Conservation (phyloP, 2,888 invertebrate genomes). For the Drosophila longiperda region DNA sequence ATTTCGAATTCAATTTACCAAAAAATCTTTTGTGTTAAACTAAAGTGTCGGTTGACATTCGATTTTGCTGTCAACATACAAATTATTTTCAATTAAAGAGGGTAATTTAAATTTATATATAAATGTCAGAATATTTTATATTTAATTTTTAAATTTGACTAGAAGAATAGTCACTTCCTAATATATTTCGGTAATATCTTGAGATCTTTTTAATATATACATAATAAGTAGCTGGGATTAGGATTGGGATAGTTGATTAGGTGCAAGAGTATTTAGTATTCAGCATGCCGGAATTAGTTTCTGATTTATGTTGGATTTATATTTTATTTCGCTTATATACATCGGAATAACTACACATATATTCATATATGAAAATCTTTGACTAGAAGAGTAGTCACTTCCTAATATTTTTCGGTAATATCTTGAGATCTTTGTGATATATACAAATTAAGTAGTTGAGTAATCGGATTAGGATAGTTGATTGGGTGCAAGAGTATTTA, state of each 20-base stretch:
- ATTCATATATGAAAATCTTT: neutral
- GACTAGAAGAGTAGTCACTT: neutral
- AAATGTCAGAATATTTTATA: neutral
- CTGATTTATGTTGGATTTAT: neutral
- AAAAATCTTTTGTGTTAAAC: slow-evolving; percentile 18
- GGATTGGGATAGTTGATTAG: neutral
- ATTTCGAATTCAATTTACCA: slow-evolving; percentile 40
- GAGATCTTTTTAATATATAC: neutral
- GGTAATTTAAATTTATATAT: slow-evolving; percentile 14
- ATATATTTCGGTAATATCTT: neutral
- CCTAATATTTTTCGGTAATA: neutral
- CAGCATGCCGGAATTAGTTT: neutral
- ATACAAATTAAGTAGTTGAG: neutral
- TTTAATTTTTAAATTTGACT: neutral
- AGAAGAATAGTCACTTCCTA: neutral
- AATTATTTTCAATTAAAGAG: slow-evolving; percentile 55
- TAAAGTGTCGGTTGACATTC: slow-evolving; percentile 61
- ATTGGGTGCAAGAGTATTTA: neutral
- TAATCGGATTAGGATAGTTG: neutral
- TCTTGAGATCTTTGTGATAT: neutral
- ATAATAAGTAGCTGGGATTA: neutral
- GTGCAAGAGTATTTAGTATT: slow-evolving; percentile 5
- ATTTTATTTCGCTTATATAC: neutral
- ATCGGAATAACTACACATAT: neutral
- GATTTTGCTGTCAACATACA: slow-evolving; percentile 61